A percentile compares a stretch with the other conserved stretches of the same genome.
phyloP scores from a whole-genome alignment of 2,797 vertebrate species.

The Sciurus carolinensis region DNA sequence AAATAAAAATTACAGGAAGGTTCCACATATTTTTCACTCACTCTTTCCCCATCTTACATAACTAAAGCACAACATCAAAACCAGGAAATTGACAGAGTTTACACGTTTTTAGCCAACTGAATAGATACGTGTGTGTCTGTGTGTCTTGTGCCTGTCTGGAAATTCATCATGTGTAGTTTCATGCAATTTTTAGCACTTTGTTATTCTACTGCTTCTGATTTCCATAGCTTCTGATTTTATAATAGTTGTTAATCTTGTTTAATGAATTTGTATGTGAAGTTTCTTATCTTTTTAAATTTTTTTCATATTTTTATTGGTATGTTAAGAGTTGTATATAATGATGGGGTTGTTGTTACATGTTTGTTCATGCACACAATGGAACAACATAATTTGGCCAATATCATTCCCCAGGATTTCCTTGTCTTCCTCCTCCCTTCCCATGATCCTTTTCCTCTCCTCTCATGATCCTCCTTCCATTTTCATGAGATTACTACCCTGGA shows the following conservation, averaged over 20 bases:
- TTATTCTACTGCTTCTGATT: not conserved
- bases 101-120: not conserved
- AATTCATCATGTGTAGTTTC: not conserved
- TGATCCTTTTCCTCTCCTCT: too few relatives aligned
- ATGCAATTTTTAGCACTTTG: not conserved
- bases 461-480: too few relatives aligned
- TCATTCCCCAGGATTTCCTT: too few relatives aligned
- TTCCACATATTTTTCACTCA: not conserved
- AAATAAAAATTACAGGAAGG: not conserved
- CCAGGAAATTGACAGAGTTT: not conserved
- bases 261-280: not conserved
- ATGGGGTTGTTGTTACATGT: too few relatives aligned
- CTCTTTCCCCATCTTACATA: not conserved
- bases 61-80: not conserved
- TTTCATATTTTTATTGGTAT: too few relatives aligned
- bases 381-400: too few relatives aligned
- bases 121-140: not conserved
- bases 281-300: too few relatives aligned
- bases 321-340: too few relatives aligned
- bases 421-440: too few relatives aligned
- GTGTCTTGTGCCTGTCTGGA: not conserved
- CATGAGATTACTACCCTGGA: too few relatives aligned
- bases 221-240: not conserved
- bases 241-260: not conserved
- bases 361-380: too few relatives aligned